These are phyloP conservation scores for Apoda limacodes DNA, from an alignment of 2,888 invertebrate genomes.

Conservation along the genomic window DNA sequence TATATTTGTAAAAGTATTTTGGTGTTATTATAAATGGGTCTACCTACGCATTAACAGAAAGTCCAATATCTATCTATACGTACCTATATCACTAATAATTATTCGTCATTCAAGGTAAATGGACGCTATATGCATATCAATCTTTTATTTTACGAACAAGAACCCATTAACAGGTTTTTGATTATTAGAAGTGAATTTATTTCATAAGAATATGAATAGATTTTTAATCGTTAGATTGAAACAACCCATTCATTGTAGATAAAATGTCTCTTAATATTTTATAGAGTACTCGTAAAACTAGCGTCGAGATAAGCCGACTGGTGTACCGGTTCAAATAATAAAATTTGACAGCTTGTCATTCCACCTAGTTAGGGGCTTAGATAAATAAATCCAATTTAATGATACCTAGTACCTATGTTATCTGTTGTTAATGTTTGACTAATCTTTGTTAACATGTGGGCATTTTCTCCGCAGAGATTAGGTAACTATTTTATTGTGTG, in stretches of 20 bases:
- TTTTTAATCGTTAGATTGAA: constrained; percentile 40
- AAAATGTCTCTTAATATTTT: constrained; percentile 53
- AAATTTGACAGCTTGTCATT: constrained; percentile 55
- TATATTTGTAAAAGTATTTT: too few species aligned
- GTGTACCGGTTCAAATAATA: constrained; percentile 41
- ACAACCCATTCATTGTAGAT: constrained; percentile 26
- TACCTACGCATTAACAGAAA: too few species aligned
- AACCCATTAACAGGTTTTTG: background rate
- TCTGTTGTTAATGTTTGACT: constrained; percentile 22
- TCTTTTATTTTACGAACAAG: constrained; percentile 46
- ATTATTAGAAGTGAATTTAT: constrained; percentile 21
- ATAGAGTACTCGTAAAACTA: constrained; percentile 53
- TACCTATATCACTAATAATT: too few species aligned
- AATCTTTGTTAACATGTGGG: too few species aligned
- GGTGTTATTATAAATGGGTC: too few species aligned
- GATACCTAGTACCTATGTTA: too few species aligned
- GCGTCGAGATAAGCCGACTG: constrained; percentile 34
- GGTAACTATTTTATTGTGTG: too few species aligned
- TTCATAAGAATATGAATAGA: constrained; percentile 57
- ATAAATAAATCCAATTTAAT: background rate
- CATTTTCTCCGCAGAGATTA: too few species aligned
- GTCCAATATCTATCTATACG: too few species aligned
- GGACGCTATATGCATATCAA: constrained; percentile 45
- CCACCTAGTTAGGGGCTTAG: constrained; percentile 13
- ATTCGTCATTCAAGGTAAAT: constrained; percentile 61